These are phyloP conservation scores for Drosophila macrospina DNA, from an alignment of 2,888 invertebrate species.

Conservation along the genomic window DNA sequence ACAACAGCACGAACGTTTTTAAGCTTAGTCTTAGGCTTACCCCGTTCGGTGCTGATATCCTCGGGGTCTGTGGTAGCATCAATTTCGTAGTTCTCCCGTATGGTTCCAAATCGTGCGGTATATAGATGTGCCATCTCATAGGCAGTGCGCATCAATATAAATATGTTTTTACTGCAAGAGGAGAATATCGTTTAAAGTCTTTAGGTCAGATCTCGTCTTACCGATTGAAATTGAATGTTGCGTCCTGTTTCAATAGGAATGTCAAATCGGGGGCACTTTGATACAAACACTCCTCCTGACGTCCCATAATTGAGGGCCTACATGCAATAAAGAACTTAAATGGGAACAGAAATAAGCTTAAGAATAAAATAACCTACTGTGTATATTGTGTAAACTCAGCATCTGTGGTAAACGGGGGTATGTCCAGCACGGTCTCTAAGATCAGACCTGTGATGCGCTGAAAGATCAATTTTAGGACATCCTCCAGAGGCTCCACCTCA, in stretches of 20 bases:
- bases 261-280: slow-evolving; percentile 90
- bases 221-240: slow-evolving; percentile 78
- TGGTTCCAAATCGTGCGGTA: slow-evolving; percentile 88
- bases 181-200: not conserved
- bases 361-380: slow-evolving; percentile 84
- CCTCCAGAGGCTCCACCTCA: slow-evolving; percentile 86
- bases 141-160: slow-evolving; percentile 87
- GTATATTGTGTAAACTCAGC: slow-evolving; percentile 90
- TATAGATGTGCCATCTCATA: slow-evolving; percentile 89
- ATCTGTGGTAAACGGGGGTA: slow-evolving; percentile 91
- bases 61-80: slow-evolving; percentile 89
- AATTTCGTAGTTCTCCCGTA: slow-evolving; percentile 89
- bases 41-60: slow-evolving; percentile 88
- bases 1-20: not conserved
- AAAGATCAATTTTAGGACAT: slow-evolving; percentile 77
- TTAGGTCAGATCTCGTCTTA: slow-evolving; percentile 26
- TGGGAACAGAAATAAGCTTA: not conserved
- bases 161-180: slow-evolving; percentile 86
- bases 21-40: slow-evolving; percentile 46
- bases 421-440: slow-evolving; percentile 88
- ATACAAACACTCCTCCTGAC: slow-evolving; percentile 91
- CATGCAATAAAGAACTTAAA: not conserved
- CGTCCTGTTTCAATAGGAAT: slow-evolving; percentile 90
- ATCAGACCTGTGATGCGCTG: slow-evolving; percentile 78
- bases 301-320: slow-evolving; percentile 93